Conservation (phyloP, 2,113 vertebrate genomes). For the Chionodraco myersi region DNA sequence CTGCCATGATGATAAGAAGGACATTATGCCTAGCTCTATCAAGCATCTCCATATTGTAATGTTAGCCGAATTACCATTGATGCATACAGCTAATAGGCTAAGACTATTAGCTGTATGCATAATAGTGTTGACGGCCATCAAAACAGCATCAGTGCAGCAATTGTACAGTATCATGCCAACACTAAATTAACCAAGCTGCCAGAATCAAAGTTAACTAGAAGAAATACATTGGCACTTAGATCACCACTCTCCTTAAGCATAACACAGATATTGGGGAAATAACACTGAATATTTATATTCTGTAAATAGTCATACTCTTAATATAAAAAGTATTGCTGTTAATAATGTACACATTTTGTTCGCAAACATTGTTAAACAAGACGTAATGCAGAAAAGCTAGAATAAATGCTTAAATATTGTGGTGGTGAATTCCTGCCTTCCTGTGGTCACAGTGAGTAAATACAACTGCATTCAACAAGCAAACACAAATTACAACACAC, state of each 20-base stretch:
- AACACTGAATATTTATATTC: not conserved
- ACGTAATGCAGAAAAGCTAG: not conserved
- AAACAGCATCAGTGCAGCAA: no score
- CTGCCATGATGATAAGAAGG: not conserved
- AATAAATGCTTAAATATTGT: not conserved
- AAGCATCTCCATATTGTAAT: not conserved
- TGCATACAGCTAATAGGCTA: not conserved
- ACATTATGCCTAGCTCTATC: not conserved
- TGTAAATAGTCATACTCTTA: not conserved
- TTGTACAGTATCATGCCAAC: no score
- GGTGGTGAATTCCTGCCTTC: not conserved
- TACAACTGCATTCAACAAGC: not conserved
- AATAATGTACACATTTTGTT: not conserved
- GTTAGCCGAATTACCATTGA: not conserved
- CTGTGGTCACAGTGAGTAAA: not conserved
- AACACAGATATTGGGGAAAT: not conserved
- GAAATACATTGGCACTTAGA: not conserved
- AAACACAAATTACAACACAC: no score
- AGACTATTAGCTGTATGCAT: not conserved
- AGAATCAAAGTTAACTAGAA: not conserved
- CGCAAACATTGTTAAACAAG: not conserved
- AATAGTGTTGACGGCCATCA: no score
- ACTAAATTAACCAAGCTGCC: not conserved
- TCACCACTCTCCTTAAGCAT: not conserved
- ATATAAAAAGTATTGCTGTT: not conserved